Base-by-base conservation (phyloP, 2,797 vertebrate genomes). In the Anas bahamensis region DNA sequence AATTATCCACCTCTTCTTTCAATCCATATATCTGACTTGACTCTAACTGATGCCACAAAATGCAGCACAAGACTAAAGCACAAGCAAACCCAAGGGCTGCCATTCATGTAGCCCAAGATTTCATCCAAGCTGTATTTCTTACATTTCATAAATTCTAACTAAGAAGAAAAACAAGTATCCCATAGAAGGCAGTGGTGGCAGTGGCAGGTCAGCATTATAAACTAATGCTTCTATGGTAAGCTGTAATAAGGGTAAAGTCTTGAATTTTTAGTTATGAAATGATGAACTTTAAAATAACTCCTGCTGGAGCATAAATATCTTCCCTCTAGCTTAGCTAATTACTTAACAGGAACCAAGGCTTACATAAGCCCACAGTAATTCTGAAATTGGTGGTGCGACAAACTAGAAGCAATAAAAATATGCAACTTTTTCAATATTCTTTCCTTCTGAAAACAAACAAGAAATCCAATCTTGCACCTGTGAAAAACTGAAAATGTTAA, bases 401-500 rank as follows among this genome's bases (percentile, higher is more conserved):
- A 89, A 86, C 44, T 76, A 77, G 89, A 44, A 92, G 48, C 8
- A 2, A 86, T 89, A 86, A 66, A 86, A 94, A 88, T 31, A 68
- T 46, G 28, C 68, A 78, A 61, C 33, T 50, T 83, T 71, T 78
- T 75, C 60, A 53, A 60, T 64, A 79, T 68, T 70, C 46, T 53
- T 65, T 42, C 80, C 39, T 44, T 44, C 29, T 52, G 53, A 76
- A 95, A 96, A 93, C 89, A 95, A 93, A 70, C 61, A 83, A 72
- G 73, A 64, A 90, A 83, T 14, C 60, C 35, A 73, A 39, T 7
- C 73, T 83, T 66, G 71, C 94, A 97, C 92, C 93, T 94, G 92
- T 16, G 70, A 65, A 76, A 93, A 95, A 74, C 71, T 81, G 39
- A 81, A 95, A 83, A 78, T 9, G 31, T 57, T 64, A 15, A 88